Percentiles rank a stretch among this genome's conserved stretches.
phyloP scores from a whole-genome alignment of 2,797 vertebrate genomes.

The Psittacula echo region DNA sequence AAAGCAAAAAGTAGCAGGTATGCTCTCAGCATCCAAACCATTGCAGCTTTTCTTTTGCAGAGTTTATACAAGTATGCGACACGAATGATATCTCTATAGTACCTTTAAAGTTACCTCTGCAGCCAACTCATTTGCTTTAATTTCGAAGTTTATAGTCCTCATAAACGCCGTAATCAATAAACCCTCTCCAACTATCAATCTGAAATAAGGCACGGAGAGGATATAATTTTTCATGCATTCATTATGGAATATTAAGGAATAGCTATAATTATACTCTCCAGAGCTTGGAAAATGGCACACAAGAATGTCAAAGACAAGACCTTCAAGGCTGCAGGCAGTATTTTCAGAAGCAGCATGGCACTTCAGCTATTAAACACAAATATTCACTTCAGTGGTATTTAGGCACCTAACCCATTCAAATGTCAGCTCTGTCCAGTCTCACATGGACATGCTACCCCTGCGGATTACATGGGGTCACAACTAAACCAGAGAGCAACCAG shows the following conservation, averaged over 20 bases:
- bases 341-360: not conserved
- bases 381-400: not conserved
- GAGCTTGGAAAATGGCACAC: not conserved
- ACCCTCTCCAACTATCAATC: not conserved
- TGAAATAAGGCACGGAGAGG: not conserved
- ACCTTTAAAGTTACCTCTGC: not conserved
- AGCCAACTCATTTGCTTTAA: not conserved
- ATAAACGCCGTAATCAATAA: not conserved
- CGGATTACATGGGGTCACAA: not conserved
- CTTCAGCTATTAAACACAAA: not conserved
- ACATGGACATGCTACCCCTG: accelerated
- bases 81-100: not conserved
- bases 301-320: not conserved
- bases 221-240: not conserved
- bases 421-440: not conserved
- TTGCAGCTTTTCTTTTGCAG: not conserved
- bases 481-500: not conserved
- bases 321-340: not conserved
- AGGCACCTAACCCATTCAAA: not conserved
- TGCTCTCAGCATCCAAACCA: not conserved
- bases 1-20: not conserved
- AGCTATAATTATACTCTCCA: not conserved
- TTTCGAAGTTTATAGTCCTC: not conserved
- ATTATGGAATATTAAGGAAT: not conserved
- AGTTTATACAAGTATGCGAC: not conserved